These are phyloP conservation scores for Zaprionus obscuricornis DNA, from an alignment of 2,888 invertebrate genomes.

Conservation along the genomic window DNA sequence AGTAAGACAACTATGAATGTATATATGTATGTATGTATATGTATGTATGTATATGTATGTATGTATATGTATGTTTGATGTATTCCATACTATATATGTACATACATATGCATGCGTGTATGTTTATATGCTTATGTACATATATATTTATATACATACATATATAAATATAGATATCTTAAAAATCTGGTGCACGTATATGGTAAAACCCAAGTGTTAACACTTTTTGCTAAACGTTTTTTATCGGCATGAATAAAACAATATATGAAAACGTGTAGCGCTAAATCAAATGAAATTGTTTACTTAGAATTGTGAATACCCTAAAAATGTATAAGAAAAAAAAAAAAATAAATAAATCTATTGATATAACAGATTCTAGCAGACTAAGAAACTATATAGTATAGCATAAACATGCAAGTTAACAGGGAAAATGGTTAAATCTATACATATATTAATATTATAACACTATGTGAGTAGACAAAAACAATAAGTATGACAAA, in stretches of 20 bases:
- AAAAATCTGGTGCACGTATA: slow-evolving; percentile 43
- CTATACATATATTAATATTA: too few relatives aligned
- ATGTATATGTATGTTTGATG: too few relatives aligned
- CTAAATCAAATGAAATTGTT: background rate
- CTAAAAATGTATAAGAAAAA: too few relatives aligned
- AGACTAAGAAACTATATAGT: too few relatives aligned
- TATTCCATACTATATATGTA: too few relatives aligned
- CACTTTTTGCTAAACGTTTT: slow-evolving; percentile 19
- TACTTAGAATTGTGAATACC: slow-evolving; percentile 4
- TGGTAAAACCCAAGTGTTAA: slow-evolving; percentile 34
- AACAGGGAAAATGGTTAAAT: too few relatives aligned
- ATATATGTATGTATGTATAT: background rate
- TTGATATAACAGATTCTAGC: too few relatives aligned
- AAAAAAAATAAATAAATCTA: too few relatives aligned
- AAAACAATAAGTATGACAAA: too few relatives aligned
- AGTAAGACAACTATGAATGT: too few relatives aligned
- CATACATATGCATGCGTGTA: background rate
- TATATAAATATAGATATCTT: background rate
- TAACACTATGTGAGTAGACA: too few relatives aligned
- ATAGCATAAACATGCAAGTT: too few relatives aligned
- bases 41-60: background rate
- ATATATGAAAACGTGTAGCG: slow-evolving; percentile 16
- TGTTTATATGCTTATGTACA: background rate
- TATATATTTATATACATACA: background rate
- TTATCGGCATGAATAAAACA: slow-evolving; percentile 37